Conservation (phyloP, 2,888 invertebrate genomes). For the Eupithecia inturbata region DNA sequence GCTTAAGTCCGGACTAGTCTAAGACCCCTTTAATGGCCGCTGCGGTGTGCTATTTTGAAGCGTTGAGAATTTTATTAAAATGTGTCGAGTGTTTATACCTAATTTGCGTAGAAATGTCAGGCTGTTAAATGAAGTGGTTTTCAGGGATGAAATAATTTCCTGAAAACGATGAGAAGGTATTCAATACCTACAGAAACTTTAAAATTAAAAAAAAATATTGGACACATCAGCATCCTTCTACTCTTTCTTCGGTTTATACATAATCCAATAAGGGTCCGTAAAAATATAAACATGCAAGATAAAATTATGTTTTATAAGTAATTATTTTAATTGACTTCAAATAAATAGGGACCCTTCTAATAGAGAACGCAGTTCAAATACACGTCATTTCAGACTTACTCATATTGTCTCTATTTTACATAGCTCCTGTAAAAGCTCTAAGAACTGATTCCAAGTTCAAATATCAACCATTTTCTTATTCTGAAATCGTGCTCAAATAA, state of each 20-base stretch:
- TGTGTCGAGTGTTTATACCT: slow-evolving; percentile 46
- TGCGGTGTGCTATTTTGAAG: slow-evolving; percentile 69
- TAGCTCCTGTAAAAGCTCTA: background rate
- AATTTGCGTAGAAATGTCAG: slow-evolving; percentile 40
- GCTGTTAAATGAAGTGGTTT: slow-evolving; percentile 24
- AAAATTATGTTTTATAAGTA: too few species aligned
- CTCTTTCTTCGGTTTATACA: too few species aligned
- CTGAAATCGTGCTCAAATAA: slow-evolving; percentile 50
- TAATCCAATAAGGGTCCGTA: background rate
- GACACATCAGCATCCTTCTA: too few species aligned
- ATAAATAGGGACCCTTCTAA: background rate
- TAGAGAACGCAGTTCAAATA: background rate
- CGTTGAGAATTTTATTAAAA: slow-evolving; percentile 67
- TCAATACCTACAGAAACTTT: too few species aligned
- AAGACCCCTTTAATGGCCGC: slow-evolving; percentile 79
- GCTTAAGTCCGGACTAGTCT: slow-evolving; percentile 72
- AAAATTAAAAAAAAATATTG: too few species aligned
- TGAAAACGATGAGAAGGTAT: background rate
- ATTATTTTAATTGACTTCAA: too few species aligned
- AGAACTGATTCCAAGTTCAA: background rate
- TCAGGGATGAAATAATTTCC: background rate
- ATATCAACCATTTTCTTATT: slow-evolving; percentile 57
- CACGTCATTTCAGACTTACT: background rate
- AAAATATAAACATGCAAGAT: background rate
- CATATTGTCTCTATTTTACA: background rate